Evolutionary conservation across 2,888 invertebrate species (phyloP), one percentile per base, ranked within the genome.

Genomic region (Archips xylosteana): DNA sequence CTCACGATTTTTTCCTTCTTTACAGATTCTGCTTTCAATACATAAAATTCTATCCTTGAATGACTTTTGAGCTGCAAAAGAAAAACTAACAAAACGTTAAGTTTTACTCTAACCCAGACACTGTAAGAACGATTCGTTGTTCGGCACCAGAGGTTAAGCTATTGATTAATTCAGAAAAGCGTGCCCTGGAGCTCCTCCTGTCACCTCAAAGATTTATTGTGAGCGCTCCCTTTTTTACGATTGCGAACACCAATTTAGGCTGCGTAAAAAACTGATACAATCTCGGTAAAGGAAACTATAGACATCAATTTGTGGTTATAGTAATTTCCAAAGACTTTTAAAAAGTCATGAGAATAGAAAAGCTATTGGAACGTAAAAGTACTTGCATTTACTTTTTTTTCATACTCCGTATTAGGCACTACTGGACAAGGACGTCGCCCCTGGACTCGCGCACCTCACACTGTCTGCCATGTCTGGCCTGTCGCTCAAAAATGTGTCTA

Each of bases 91-190:
- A 51, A 51, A 62, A 62, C 4, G n/a, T 10, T 62, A 70, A 70
- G 32, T 71, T 65, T 64, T 57, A 23, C 13, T 45, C 59, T 23
- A 47, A n/a, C 34, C 2, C 12, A 10, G 59, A 49, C 36, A 49
- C 45, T 59, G 64, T 6, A 15, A 15, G 54, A 72, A 49, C 67
- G 57, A 67, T 45, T 63, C 63, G 32, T 67, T 59, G 67, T 42
- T 64, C 39, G 13, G 62, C 23, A 57, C 57, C 47, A 63, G 63
- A 64, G 68, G 73, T 73, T 59, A 63, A 54, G 39, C 60, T 71
- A 73, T 73, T 73, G 63, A 68, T 73, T 63, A 73, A 69, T 74
- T 64, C 51, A 23, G 69, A 49, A 71, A 62, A 60, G 60, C 69
- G 73, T 74, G 69, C 69, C 60, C 10, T 32, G 15, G 54, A 8